A percentile compares a stretch with the other conserved stretches of the same genome.
Conservation (phyloP, 2,113 vertebrate genomes). For the Stictonetta naevosa region DNA sequence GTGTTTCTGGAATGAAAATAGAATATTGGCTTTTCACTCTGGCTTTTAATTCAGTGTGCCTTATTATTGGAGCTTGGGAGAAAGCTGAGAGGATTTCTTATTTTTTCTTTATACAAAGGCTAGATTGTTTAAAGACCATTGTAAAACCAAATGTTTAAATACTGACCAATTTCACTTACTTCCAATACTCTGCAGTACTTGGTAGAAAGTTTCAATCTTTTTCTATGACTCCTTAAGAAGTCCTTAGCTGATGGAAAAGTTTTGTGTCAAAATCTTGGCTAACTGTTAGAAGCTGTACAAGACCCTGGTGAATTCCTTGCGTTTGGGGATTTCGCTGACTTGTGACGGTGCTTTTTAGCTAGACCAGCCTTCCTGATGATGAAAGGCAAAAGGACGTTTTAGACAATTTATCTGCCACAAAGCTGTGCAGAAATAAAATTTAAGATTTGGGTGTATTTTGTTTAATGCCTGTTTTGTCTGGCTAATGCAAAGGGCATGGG, state of each 20-base stretch:
- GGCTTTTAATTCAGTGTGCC: neutral
- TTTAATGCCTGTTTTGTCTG: neutral
- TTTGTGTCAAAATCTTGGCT: neutral
- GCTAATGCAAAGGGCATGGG: neutral
- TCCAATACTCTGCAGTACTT: neutral
- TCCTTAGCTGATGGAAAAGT: neutral
- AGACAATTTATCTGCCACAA: neutral
- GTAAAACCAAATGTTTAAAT: slow-evolving; percentile 40
- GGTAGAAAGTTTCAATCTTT: neutral
- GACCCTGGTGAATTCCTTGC: neutral
- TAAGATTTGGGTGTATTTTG: neutral
- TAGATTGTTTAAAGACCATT: slow-evolving; percentile 22
- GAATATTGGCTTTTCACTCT: slow-evolving; percentile 16
- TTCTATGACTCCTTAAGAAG: neutral
- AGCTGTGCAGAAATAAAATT: neutral
- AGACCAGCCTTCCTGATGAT: neutral
- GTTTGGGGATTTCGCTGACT: neutral
- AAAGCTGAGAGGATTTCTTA: neutral
- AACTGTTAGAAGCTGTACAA: neutral
- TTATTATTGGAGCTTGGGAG: slow-evolving; percentile 10
- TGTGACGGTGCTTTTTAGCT: neutral
- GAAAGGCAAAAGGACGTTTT: neutral
- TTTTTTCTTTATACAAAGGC: neutral
- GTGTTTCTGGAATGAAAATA: slow-evolving; percentile 36
- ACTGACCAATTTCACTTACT: neutral